Evolutionary conservation across 1,140 invertebrate genomes (phyloP), one percentile per base, ranked within the genome.

Genomic region (Mesaphorura yosii): DNA sequence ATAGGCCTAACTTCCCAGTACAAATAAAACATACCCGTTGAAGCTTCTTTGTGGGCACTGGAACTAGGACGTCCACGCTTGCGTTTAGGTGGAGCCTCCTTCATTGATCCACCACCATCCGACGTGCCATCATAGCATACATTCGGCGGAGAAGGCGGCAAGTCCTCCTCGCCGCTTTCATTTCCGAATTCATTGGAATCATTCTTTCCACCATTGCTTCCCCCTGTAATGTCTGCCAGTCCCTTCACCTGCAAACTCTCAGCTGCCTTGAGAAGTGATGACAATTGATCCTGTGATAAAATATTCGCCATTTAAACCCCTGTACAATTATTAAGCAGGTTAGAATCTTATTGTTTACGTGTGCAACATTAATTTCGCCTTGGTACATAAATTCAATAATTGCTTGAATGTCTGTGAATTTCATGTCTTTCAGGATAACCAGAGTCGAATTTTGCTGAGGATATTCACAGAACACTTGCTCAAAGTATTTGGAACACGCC

Each of bases 361-460:
- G 87, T 68, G 88, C 86, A 55, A 93, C 87, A 74, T 89, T 91
- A 66, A 93, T 91, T 76, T 93, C 88, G 60, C 89, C 89, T 68
- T 87, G 87, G 70, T 93, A 93, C 88, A 93, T 93, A 68, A 92
- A 93, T 66, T 90, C 85, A 48, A 93, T 83, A 47, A 93, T 76
- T 41, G 82, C 83, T 73, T 83, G 84, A 57, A 88, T 81, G 72
- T 88, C 84, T 53, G 78, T 75, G 71, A 83, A 88, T 70, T 82
- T 84, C 50, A 86, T 82, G 71, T 87, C 84, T 70, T 84, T 83
- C 72, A 88, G 78, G 58, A 88, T 86, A 46, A 87, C 78, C 58
- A 88, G 44, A 2, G 61, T 86, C 44, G 84, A 83, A 69, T 86
- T 83, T 64, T 84, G 83, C 69, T 86, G 84, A 69, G 88, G 85